Conservation (phyloP, 2,113 vertebrate genomes). For the Amia ocellicauda region DNA sequence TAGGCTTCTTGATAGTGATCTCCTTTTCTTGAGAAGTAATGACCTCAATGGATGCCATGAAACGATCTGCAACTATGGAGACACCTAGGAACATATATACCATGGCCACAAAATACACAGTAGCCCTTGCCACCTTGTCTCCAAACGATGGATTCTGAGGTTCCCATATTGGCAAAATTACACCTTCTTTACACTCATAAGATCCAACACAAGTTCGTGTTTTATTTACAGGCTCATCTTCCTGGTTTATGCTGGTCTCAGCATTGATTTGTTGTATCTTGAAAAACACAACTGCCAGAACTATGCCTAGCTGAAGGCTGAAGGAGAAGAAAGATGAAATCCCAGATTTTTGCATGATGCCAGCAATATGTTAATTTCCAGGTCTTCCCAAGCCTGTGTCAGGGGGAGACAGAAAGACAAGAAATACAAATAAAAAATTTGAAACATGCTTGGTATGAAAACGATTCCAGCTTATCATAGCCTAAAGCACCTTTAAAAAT, state of each 20-base stretch:
- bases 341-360: conserved; percentile 60
- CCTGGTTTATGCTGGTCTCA: conserved; percentile 41
- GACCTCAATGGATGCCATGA: conserved; percentile 98
- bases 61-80: conserved; percentile 94
- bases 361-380: conserved; percentile 27
- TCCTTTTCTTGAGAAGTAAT: conserved; percentile 93
- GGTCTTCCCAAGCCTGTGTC: conserved; percentile 44
- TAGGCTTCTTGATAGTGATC: conserved; percentile 89
- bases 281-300: conserved; percentile 56
- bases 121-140: conserved; percentile 89
- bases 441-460: no score
- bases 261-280: conserved; percentile 39
- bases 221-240: conserved; percentile 49
- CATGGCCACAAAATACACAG: conserved; percentile 89
- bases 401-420: conserved; percentile 37
- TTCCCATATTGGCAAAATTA: conserved; percentile 87
- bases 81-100: conserved; percentile 96
- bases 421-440: no score
- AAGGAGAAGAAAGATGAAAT: conserved; percentile 31
- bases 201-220: conserved; percentile 66
- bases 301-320: conserved; percentile 53
- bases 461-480: no score
- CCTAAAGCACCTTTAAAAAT: no score
- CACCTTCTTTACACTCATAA: conserved; percentile 78
- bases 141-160: conserved; percentile 78